Conservation (phyloP, 1,140 invertebrate species). For the Drosophila subpulchrella region DNA sequence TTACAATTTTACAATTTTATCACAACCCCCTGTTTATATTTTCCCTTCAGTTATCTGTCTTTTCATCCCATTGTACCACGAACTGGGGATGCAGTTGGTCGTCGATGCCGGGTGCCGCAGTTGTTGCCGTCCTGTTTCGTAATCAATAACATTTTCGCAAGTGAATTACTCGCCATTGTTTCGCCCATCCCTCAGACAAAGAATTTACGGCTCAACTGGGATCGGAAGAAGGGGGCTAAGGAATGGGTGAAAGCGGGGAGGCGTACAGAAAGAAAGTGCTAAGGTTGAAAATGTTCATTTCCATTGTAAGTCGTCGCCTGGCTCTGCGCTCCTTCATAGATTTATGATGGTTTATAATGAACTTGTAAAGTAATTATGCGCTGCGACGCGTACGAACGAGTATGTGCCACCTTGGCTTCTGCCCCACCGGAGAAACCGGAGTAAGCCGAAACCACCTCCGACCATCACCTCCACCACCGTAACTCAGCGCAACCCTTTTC, state of each 20-base stretch:
- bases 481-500: slow-evolving; percentile 78
- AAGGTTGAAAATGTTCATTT: slow-evolving; percentile 71
- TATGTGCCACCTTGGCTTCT: slow-evolving; percentile 49
- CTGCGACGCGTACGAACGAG: slow-evolving; percentile 67
- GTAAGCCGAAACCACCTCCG: neutral
- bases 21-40: neutral
- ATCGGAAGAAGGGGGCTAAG: neutral
- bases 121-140: slow-evolving; percentile 67
- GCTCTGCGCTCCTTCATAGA: slow-evolving; percentile 58
- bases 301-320: slow-evolving; percentile 41
- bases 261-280: slow-evolving; percentile 51
- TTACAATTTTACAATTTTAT: neutral
- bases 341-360: slow-evolving; percentile 84
- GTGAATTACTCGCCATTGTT: slow-evolving; percentile 82
- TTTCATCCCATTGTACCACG: slow-evolving; percentile 30
- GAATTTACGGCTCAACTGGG: slow-evolving; percentile 30
- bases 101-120: slow-evolving; percentile 31
- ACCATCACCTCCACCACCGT: slow-evolving; percentile 31
- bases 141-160: slow-evolving; percentile 83
- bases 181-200: slow-evolving; percentile 48
- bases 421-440: slow-evolving; percentile 16
- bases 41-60: too few species aligned
- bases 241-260: neutral
- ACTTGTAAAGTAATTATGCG: slow-evolving; percentile 85
- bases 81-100: slow-evolving; percentile 44